Base-by-base conservation (phyloP, 2,113 vertebrate genomes). In the Pristiophorus japonicus region DNA sequence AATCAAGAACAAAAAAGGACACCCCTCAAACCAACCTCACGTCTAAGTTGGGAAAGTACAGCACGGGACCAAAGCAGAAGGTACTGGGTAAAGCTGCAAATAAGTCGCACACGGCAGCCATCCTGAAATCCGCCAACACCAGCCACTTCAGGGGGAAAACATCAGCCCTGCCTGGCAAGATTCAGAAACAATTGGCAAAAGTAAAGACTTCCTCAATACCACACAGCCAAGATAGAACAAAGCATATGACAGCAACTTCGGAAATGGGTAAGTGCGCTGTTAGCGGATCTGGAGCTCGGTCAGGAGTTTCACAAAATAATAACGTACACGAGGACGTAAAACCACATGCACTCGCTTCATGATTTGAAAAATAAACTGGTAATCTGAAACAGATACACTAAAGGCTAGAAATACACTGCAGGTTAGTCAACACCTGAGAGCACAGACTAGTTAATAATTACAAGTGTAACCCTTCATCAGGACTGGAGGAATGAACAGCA, bases 1-100 rank as follows among this genome's bases (percentile, higher is more conserved):
- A 98, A 97, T 97, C 96, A 30, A 97, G 97, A 95, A 97, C 97
- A 96, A 98, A 97, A 96, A 97, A 97, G 96, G 97, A 96, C 95
- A 91, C 97, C 63, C 96, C 96, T 12, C 97, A 97, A 96, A 97
- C 96, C 6, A 96, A 97, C 94, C 96, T 98, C 96, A 97, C 96
- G 30, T 97, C 98, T 95, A 97, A 97, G n/a, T 96, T 98, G 96
- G 97, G 97, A 95, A 96, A 90, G 78, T 98, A 98, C 94, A 96
- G 98, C 95, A 97, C 97, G 5, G 98, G 98, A 96, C 97, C 98
- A 96, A 99, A 98, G 97, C 98, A 98, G 92, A 98, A 98, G 96
- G 97, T 97, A 70, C 96, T 97, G 98, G 97, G 97, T 96, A 97
- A 98, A 98, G 96, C 98, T 97, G 96, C 97, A 97, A 16, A 73